Conservation (phyloP, 2,797 vertebrate genomes). For the Phataginus tetradactyla region DNA sequence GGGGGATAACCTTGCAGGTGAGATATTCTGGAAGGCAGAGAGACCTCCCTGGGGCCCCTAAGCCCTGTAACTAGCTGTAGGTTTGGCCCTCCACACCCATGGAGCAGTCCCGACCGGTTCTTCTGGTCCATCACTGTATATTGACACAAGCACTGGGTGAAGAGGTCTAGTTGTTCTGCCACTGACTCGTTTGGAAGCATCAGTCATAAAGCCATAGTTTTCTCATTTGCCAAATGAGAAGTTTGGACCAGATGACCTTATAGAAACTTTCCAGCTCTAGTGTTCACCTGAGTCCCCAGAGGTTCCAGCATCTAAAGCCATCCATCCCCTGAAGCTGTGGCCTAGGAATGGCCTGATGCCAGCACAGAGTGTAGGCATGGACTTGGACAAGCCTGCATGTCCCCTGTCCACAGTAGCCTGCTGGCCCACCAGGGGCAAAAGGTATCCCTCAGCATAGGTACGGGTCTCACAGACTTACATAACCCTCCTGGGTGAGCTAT, state of each 20-base stretch:
- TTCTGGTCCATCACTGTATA: not conserved
- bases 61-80: not conserved
- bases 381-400: not conserved
- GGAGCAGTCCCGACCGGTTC: not conserved
- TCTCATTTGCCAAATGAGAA: not conserved
- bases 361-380: not conserved
- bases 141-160: not conserved
- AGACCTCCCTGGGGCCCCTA: not conserved
- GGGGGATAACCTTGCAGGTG: not conserved
- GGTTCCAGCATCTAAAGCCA: not conserved
- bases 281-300: not conserved
- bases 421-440: not conserved
- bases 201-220: not conserved
- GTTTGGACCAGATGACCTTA: not conserved
- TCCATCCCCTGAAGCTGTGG: not conserved
- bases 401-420: not conserved
- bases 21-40: not conserved
- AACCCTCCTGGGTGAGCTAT: slow-evolving; percentile 36
- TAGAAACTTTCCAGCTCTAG: not conserved
- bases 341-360: not conserved
- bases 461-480: slow-evolving; percentile 7
- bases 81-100: not conserved
- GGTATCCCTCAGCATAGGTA: not conserved
- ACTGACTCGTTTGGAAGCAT: not conserved
- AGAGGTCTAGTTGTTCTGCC: not conserved